A percentile compares a stretch with the other conserved stretches of the same genome.
Conservation (phyloP, 1,140 invertebrate species). For the Heterodera schachtii region DNA sequence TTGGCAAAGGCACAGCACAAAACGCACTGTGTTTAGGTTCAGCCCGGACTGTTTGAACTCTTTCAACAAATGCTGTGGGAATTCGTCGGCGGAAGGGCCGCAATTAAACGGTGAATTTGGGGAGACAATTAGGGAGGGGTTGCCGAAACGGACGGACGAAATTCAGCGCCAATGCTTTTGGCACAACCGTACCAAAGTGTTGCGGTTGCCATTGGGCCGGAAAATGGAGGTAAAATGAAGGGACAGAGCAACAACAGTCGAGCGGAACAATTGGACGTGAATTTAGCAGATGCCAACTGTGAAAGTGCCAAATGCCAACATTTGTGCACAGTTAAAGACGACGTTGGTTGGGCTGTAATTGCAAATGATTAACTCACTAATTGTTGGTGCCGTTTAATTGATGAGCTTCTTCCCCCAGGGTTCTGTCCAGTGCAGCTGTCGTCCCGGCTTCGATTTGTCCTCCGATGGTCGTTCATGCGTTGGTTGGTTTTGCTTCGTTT, state of each 20-base stretch:
- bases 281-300: slow-evolving; percentile 32
- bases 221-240: slow-evolving; percentile 7
- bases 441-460: slow-evolving; percentile 56
- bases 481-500: slow-evolving; percentile 35
- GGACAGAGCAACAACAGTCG: slow-evolving; percentile 27
- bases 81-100: neutral
- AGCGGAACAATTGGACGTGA: too few relatives aligned
- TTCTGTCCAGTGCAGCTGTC: slow-evolving; percentile 58
- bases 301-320: slow-evolving; percentile 53
- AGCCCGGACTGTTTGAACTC: slow-evolving; percentile 57
- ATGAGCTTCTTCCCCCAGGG: slow-evolving; percentile 7
- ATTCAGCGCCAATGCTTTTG: neutral
- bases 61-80: slow-evolving; percentile 61
- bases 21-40: slow-evolving; percentile 25
- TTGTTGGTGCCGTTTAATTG: neutral
- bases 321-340: slow-evolving; percentile 55
- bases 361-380: too few relatives aligned
- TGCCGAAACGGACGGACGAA: too few relatives aligned
- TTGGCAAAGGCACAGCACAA: neutral
- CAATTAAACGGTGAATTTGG: neutral
- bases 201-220: slow-evolving; percentile 14
- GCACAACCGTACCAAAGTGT: slow-evolving; percentile 15
- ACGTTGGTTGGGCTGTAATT: neutral
- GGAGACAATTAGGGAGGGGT: too few relatives aligned
- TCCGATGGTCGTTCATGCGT: slow-evolving; percentile 59